Evolutionary conservation across 2,797 vertebrate genomes (phyloP), one percentile per base, ranked within the genome.

Genomic region (Agapornis canus): DNA sequence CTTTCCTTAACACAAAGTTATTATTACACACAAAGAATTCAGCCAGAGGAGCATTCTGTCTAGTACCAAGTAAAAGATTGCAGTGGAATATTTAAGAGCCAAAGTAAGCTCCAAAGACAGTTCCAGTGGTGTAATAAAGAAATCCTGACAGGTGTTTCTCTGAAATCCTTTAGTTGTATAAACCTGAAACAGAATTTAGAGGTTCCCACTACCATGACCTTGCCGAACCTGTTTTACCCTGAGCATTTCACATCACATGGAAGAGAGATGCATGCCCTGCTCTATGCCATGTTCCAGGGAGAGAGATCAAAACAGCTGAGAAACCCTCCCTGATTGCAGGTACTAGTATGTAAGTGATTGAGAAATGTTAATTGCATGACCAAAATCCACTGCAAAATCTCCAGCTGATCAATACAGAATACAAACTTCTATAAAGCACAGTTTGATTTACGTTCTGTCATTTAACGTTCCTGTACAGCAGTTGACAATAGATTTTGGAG

Each of bases 171-270:
- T 1, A 51, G 25, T 11, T 82, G 68, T 35, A 37, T 2, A 29
- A 92, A 80, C 47, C 6, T 64, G 42, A 60, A 59, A 57, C 7
- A 66, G n/a, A 20, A 80, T 64, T 81, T 45, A 71, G 40, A 68
- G 61, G 37, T 4, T 77, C 72, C 13, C 25, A 56, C 27, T 70
- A 32, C 57, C 47, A 27, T 66, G 43, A 91, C 5, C 54, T 40
- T 71, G 54, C 16, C 47, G 59, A 29, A 63, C 37, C 6, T 40
- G 16, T 70, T 69, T 87, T 6, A 54, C 47, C 15, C 77, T n/a
- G 43, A 43, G 8, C n/a, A 63, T 22, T 39, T 63, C 76, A 14
- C 0, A 1, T 3, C 5, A n/a, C 27, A 5, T 2, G 21, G 65
- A 25, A 63, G 15, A 45, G 7, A 12, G 29, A 25, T 49, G 31